These are phyloP conservation scores for Hypolimnas misippus DNA, from an alignment of 2,888 invertebrate species.

Conservation along the genomic window DNA sequence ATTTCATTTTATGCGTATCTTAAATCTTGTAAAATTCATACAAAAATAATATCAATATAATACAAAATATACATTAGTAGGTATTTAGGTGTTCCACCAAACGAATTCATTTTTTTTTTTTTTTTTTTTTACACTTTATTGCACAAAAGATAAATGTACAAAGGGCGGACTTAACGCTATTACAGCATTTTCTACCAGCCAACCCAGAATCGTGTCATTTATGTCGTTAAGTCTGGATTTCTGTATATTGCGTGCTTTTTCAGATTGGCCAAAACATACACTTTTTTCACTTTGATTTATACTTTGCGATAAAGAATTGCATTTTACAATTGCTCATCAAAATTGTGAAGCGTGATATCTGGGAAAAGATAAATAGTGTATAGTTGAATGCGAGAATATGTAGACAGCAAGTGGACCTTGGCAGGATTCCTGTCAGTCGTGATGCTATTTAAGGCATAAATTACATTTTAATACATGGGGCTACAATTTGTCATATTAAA, in stretches of 20 bases:
- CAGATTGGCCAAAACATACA: not conserved
- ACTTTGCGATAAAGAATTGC: not conserved
- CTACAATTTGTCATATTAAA: conserved; percentile 39
- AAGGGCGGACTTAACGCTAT: no score
- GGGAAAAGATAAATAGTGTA: conserved; percentile 9
- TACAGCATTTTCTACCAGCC: no score
- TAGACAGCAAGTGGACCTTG: not conserved
- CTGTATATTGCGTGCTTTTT: not conserved
- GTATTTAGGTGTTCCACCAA: no score
- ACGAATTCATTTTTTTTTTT: no score
- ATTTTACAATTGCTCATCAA: not conserved
- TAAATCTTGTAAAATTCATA: no score
- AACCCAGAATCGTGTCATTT: no score
- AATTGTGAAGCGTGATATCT: conserved; percentile 1
- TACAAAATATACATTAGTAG: no score
- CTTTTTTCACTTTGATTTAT: conserved; percentile 1
- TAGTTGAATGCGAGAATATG: not conserved
- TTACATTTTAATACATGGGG: conserved; percentile 18
- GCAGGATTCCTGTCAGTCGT: not conserved
- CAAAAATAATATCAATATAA: no score
- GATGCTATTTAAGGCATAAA: conserved; percentile 23
- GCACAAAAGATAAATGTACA: no score
- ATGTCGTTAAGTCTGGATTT: no score
- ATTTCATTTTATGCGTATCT: no score
- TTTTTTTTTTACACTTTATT: no score